Percentiles rank a stretch among this genome's conserved stretches.
These are phyloP conservation scores for Ascaphus truei DNA, from an alignment of 2,113 vertebrate genomes.

Conservation along the genomic window DNA sequence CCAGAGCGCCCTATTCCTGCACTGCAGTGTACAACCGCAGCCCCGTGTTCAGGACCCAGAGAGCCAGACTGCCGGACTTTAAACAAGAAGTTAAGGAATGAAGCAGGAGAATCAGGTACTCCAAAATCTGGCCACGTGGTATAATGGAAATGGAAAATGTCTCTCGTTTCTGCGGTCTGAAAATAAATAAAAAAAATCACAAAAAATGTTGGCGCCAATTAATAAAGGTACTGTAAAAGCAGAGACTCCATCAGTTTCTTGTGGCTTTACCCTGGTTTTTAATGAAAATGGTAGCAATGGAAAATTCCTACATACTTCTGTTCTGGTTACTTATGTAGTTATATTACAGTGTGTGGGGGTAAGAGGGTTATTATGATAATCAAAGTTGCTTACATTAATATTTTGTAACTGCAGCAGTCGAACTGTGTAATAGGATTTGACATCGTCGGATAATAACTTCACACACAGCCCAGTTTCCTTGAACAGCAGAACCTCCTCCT, in stretches of 20 bases:
- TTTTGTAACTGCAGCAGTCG: slow-evolving; percentile 86
- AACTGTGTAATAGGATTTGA: slow-evolving; percentile 88
- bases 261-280: too few relatives aligned
- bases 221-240: slow-evolving; percentile 28
- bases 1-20: slow-evolving; percentile 94
- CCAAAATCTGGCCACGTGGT: slow-evolving; percentile 99
- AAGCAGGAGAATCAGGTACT: slow-evolving; percentile 93
- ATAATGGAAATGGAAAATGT: slow-evolving; percentile 96
- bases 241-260: too few relatives aligned
- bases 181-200: slow-evolving; percentile 35
- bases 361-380: too few relatives aligned
- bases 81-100: slow-evolving; percentile 94
- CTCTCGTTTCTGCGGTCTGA: slow-evolving; percentile 82
- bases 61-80: slow-evolving; percentile 90
- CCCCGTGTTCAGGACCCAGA: slow-evolving; percentile 74
- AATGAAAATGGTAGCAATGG: too few relatives aligned
- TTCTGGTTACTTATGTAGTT: too few relatives aligned
- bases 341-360: too few relatives aligned
- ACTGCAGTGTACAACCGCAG: slow-evolving; percentile 89
- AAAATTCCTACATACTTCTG: too few relatives aligned
- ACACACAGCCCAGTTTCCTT: slow-evolving; percentile 87
- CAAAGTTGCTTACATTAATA: slow-evolving; percentile 71
- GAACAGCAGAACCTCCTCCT: slow-evolving; percentile 81
- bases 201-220: neutral
- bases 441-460: slow-evolving; percentile 83